phyloP scores from a whole-genome alignment of 2,888 invertebrate species.

The Automeris io region DNA sequence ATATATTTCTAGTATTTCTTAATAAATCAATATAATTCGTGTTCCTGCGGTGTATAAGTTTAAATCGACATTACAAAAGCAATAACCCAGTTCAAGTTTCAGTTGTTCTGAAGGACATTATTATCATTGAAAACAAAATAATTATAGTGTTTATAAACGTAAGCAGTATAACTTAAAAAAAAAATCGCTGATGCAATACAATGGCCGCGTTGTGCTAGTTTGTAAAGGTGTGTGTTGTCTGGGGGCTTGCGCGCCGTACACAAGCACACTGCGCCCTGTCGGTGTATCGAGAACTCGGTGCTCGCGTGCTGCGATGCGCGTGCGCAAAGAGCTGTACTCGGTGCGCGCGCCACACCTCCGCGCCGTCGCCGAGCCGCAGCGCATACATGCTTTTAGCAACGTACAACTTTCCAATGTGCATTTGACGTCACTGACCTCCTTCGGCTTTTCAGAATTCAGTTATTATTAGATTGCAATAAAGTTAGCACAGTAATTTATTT shows the following conservation, averaged over 20 bases:
- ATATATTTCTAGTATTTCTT: no score
- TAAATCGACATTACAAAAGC: background rate
- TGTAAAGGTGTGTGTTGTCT: slow-evolving; percentile 11
- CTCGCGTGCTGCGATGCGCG: slow-evolving; percentile 32
- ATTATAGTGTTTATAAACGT: background rate
- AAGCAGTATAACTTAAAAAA: slow-evolving; percentile 3
- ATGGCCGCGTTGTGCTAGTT: slow-evolving; percentile 20
- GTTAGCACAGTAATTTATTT: background rate
- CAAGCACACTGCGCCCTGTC: background rate
- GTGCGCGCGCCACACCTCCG: slow-evolving; percentile 45
- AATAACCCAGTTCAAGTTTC: background rate
- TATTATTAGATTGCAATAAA: slow-evolving; percentile 3
- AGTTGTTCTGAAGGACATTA: background rate
- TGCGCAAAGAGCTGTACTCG: slow-evolving; percentile 19
- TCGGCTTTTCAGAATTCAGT: slow-evolving; percentile 9
- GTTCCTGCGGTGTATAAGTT: background rate
- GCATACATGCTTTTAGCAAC: slow-evolving; percentile 23
- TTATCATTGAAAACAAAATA: background rate
- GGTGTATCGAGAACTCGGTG: slow-evolving; percentile 5
- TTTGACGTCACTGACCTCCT: slow-evolving; percentile 48
- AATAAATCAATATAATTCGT: no score
- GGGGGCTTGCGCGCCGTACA: slow-evolving; percentile 22
- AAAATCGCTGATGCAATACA: slow-evolving; percentile 40
- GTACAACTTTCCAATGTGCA: slow-evolving; percentile 41
- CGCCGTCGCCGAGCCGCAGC: slow-evolving; percentile 19